Evolutionary conservation across 2,888 invertebrate genomes (phyloP), one percentile per base, ranked within the genome.

Genomic region (Chymomyza amoena): DNA sequence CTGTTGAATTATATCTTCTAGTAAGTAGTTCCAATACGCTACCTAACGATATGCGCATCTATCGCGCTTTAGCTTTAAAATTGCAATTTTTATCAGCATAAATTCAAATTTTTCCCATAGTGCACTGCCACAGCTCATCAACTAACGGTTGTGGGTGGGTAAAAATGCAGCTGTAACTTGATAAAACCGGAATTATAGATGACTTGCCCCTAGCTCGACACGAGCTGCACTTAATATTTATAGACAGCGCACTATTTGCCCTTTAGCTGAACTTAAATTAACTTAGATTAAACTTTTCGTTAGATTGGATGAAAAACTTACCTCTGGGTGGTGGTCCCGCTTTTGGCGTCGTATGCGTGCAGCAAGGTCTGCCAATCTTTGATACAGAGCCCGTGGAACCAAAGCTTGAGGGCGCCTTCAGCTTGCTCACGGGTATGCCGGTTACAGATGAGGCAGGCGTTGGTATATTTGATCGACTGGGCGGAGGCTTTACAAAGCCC

Each of bases 281-380:
- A 45, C 39, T 45, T 45, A 45, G 3, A 45, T 45, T 45, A 45
- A 45, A 45, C 13, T 13, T 45, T 3, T 2, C 10, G 39, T 13
- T 45, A 13, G 13, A 45, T 45, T 10, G 18, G 16, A 5, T 54
- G 18, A 7, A 28, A 0, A 72, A 87, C 88, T 83, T 76, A 90
- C 90, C 90, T 83, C 90, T 80, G 15, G 90, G 88, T 68, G 91
- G 91, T 62, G 90, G 90, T 1, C 90, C 91, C 16, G 90, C 72
- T 68, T 91, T 91, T 6, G 91, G 90, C 4, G 87, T 71, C 9
- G 87, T 72, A 70, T 90, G 89, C 20, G 84, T 78, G 62, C 84
- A 83, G 51, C 89, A 91, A n/a, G 84, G 81, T 50, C 91, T 81
- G 13, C 90, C 90, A 57, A 90, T 91, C 80, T 89, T 89, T 20